Base-by-base conservation (phyloP, 2,113 vertebrate genomes). In the Lycaon pictus region DNA sequence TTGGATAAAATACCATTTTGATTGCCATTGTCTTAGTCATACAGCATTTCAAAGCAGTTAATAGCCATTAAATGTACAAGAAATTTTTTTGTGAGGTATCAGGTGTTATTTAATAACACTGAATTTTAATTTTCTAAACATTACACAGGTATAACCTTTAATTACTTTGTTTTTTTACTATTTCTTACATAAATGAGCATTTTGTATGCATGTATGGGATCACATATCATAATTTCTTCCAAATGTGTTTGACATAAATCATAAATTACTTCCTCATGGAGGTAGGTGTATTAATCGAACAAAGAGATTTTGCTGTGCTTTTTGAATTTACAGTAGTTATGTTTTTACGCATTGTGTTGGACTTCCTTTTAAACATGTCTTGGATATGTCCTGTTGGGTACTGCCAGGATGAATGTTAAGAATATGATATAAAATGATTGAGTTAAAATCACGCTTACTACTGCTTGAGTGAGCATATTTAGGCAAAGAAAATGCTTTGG, bases 1-100 rank as follows among this genome's bases (percentile, higher is more conserved):
- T 99, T 98, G 97, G 97, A 96, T 97, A 98, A 98, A 99, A 98
- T 97, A 97, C 82, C 92, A 74, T 97, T 99, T 97, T 98, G 98
- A 98, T 98, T 98, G 98, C 94, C 98, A 81, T 98, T 98, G 98
- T 98, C 97, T 98, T 97, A 95, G 77, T 95, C 97, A 2, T 95
- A n/a, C 85, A 88, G 95, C 96, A 86, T 96, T 98, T 98, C 90
- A 85, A 92, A 97, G 85, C 88, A 94, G 97, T 99, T 98, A 98
- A 95, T 98, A 98, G 97, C 95, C 87, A 97, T 98, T 98, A 98
- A 83, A 85, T 85, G 60, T 93, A 88, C 88, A 93, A 81, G 43
- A 76, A 80, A 95, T 93, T 29, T 55, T 93, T 93, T 98, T 97
- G 93, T 97, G 95, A 95, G 82, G 79, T 98, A 82, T 96, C 69